These are phyloP conservation scores for Caenorhabditis plicata DNA, from an alignment of 2,888 invertebrate genomes.

Conservation along the genomic window DNA sequence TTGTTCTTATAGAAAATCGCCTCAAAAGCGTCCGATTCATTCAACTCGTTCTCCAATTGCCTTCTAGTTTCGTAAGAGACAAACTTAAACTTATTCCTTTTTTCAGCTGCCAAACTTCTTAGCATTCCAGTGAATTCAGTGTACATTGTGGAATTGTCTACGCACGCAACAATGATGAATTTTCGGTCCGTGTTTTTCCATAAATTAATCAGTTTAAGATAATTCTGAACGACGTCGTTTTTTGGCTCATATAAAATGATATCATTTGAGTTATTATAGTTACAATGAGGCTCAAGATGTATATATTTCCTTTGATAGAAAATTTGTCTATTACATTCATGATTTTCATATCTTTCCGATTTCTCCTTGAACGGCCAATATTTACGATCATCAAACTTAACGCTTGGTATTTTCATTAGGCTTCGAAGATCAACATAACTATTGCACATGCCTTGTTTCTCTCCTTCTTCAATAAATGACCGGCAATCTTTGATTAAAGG, in stretches of 20 bases:
- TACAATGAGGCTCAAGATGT: too few relatives aligned
- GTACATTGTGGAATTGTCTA: constrained; percentile 19
- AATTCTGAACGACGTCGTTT: constrained; percentile 3
- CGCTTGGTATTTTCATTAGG: too few relatives aligned
- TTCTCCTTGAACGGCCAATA: constrained; percentile 6
- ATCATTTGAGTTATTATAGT: constrained; percentile 6
- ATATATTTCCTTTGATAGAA: too few relatives aligned
- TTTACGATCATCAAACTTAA: too few relatives aligned
- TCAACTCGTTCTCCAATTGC: constrained; percentile 32
- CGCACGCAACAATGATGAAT: too few relatives aligned
- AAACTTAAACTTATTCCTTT: constrained; percentile 22
- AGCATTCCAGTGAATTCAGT: constrained; percentile 43
- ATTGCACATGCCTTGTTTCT: neutral
- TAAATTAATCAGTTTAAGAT: constrained; percentile 15
- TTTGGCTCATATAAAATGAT: constrained; percentile 11
- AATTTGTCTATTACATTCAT: constrained; percentile 4
- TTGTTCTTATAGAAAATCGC: constrained; percentile 30
- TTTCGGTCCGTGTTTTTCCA: constrained; percentile 25
- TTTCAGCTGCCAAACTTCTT: constrained; percentile 40
- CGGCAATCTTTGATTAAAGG: too few relatives aligned
- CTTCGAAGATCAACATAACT: neutral
- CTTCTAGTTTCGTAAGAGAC: constrained; percentile 23
- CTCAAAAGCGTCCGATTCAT: constrained; percentile 17
- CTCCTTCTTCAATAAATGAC: too few relatives aligned
- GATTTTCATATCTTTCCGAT: neutral